phyloP scores from a whole-genome alignment of 2,888 invertebrate genomes.

The Sicus ferrugineus region DNA sequence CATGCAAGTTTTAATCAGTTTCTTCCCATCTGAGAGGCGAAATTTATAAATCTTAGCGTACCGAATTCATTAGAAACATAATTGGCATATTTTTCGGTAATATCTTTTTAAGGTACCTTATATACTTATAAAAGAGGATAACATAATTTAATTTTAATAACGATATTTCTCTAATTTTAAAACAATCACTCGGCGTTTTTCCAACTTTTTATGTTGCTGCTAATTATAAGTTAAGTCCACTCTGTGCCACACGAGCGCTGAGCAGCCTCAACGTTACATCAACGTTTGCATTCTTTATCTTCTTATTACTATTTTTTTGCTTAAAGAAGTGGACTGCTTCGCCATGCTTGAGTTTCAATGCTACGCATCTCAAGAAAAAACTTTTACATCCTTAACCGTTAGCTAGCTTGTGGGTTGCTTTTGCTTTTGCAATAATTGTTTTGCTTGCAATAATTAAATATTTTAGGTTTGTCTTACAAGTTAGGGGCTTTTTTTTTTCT shows the following conservation, averaged over 20 bases:
- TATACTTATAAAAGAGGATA: constrained; percentile 19
- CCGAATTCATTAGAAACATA: no score
- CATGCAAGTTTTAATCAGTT: no score
- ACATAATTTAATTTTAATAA: constrained; percentile 25
- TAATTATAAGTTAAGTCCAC: no score
- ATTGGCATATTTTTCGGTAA: no score
- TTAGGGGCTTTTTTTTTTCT: not conserved
- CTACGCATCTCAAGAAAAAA: constrained; percentile 6
- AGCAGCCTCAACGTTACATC: constrained; percentile 7
- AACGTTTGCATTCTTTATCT: constrained; percentile 3
- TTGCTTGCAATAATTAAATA: not conserved
- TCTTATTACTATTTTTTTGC: not conserved
- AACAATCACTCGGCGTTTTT: constrained; percentile 30
- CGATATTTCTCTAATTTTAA: constrained; percentile 26
- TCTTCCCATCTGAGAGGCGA: no score
- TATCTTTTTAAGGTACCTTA: no score
- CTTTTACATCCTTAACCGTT: not conserved
- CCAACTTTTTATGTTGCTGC: constrained; percentile 16
- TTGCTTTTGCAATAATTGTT: not conserved
- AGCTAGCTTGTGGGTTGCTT: not conserved
- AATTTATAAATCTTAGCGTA: no score
- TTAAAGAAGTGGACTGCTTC: constrained; percentile 1
- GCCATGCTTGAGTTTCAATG: constrained; percentile 6
- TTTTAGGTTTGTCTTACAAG: not conserved
- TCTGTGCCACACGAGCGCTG: constrained; percentile 27